Percentiles rank a stretch among this genome's conserved stretches.
phyloP scores from a whole-genome alignment of 2,888 invertebrate genomes.

The Serripes groenlandicus region DNA sequence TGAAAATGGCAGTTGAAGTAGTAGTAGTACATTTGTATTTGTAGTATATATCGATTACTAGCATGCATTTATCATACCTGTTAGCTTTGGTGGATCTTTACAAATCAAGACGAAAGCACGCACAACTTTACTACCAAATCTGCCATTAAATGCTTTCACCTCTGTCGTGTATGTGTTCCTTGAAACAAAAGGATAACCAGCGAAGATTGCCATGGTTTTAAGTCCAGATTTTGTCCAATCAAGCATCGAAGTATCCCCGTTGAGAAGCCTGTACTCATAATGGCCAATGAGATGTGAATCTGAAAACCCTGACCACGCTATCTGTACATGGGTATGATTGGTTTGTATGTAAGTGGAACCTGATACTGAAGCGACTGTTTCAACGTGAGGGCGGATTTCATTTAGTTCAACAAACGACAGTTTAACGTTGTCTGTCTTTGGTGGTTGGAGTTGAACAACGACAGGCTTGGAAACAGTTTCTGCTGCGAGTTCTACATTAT shows the following conservation, averaged over 20 bases:
- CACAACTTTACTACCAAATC: background rate
- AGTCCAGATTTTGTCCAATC: background rate
- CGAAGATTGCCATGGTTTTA: background rate
- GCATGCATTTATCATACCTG: background rate
- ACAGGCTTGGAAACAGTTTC: too few species aligned
- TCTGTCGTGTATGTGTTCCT: constrained; percentile 3
- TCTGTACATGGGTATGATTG: constrained; percentile 6
- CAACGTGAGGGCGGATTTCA: background rate
- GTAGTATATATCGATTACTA: too few species aligned
- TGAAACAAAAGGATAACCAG: background rate
- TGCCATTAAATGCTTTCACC: background rate
- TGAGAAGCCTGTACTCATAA: background rate
- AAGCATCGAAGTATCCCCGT: background rate
- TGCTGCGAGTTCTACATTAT: too few species aligned
- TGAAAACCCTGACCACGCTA: constrained; percentile 3
- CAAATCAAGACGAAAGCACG: background rate
- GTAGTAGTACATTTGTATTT: too few species aligned
- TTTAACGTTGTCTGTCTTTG: background rate
- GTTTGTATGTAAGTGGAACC: background rate
- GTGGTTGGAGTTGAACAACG: too few species aligned
- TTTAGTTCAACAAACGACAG: background rate
- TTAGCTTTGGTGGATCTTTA: background rate
- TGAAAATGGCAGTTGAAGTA: too few species aligned
- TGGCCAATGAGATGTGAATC: background rate
- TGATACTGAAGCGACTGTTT: background rate